Base-by-base conservation (phyloP, 2,888 invertebrate genomes). In the Miltochrista miniata region DNA sequence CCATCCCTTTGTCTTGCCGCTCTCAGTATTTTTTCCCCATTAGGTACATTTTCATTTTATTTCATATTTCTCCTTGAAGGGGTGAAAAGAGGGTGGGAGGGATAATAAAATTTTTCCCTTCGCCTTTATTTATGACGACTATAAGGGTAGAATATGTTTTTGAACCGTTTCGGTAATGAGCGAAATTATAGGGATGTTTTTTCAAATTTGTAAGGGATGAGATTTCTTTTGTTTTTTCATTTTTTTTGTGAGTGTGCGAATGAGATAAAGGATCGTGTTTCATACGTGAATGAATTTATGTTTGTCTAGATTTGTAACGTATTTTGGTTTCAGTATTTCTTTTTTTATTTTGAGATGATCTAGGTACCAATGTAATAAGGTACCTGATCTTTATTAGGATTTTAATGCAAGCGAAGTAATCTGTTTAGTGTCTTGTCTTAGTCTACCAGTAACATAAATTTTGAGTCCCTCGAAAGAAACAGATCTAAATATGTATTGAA, bases 81-180 rank as follows among this genome's bases (percentile, higher is more conserved):
- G 44, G 72, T 56, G 75, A 64, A 65, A 43, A 45, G 45, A 60
- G 70, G 70, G 64, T 38, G 68, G 70, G 43, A 38, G 56, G 85
- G 82, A 85, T 90, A 89, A 90, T 90, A 90, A 88, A 90, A 88
- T 82, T 89, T 89, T 90, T 90, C 88, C 88, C 90, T 86, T 78
- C 85, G 79, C 83, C 79, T 86, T 90, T 89, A 91, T 91, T 91
- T 91, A 91, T 90, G 81, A 83, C 77, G 76, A 76, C 78, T 83
- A 82, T 84, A 84, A 85, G 80, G 86, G 68, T 72, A 65, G 89
- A 91, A 91, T 91, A 91, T 91, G 90, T 89, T 90, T 84, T 86
- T 83, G 84, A 78, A 84, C 83, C 87, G 77, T 81, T 83, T 80
- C 82, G 76, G 87, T 90, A 91, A 91, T 89, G 91, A 87, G 86